Conservation (phyloP, 2,888 invertebrate genomes). For the Eurytoma adleriae region DNA sequence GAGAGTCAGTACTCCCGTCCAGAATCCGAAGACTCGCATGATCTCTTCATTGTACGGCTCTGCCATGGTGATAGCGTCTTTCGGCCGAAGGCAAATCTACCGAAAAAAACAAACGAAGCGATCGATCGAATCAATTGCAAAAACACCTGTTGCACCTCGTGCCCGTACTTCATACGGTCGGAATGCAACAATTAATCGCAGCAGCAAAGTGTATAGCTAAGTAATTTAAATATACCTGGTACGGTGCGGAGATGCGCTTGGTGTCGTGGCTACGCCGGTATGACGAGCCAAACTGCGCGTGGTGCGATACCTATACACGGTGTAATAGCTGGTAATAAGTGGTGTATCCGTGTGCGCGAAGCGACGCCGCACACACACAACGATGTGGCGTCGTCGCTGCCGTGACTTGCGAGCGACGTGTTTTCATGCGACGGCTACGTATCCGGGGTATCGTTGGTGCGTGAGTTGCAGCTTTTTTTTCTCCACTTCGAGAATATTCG, state of each 20-base stretch:
- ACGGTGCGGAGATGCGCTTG: too few relatives aligned
- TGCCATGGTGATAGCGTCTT: conserved; percentile 40
- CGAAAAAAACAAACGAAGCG: not conserved
- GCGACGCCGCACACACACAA: not conserved
- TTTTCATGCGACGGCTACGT: not conserved
- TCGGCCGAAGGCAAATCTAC: not conserved
- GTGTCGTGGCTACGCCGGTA: conserved; percentile 7
- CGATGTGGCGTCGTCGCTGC: not conserved
- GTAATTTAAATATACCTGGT: too few relatives aligned
- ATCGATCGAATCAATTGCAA: too few relatives aligned
- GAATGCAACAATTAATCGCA: too few relatives aligned
- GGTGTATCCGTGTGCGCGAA: not conserved
- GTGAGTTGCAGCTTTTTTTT: conserved; percentile 21
- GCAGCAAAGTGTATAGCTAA: too few relatives aligned
- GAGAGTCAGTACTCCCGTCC: conserved; percentile 65
- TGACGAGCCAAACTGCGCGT: not conserved
- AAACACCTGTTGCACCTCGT: too few relatives aligned
- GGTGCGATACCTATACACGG: too few relatives aligned
- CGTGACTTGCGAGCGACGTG: not conserved
- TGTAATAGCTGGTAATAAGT: not conserved
- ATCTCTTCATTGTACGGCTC: conserved; percentile 56
- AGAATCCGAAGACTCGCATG: conserved; percentile 66
- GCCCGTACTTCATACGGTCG: too few relatives aligned
- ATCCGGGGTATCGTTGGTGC: conserved; percentile 5
- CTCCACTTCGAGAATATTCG: not conserved